Conservation (phyloP, 2,888 invertebrate species). For the Diaperis boleti region DNA sequence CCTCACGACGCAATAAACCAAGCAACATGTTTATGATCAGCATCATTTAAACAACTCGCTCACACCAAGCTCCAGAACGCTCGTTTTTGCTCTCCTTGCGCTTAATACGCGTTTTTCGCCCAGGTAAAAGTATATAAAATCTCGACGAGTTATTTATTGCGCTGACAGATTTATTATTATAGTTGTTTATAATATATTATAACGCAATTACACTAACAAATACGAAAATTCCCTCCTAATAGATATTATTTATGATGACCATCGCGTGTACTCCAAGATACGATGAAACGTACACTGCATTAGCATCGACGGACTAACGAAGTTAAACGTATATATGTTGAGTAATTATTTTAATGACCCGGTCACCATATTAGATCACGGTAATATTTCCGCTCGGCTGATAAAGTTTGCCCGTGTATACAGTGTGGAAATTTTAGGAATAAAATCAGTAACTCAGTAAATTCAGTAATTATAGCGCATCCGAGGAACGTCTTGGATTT, state of each 20-base stretch:
- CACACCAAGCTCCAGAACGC: not conserved
- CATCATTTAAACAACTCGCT: constrained; percentile 11
- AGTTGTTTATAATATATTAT: constrained; percentile 22
- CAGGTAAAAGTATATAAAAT: not conserved
- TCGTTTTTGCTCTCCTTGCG: not conserved
- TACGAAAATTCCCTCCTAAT: constrained; percentile 25
- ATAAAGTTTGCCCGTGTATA: too few species aligned
- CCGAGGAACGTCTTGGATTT: too few species aligned
- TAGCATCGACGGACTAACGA: constrained; percentile 21
- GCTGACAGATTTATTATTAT: constrained; percentile 21
- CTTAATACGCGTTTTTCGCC: constrained; percentile 13
- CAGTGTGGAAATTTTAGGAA: too few species aligned
- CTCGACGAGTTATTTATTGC: not conserved
- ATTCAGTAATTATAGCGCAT: too few species aligned
- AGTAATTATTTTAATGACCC: constrained; percentile 28
- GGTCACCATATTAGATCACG: constrained; percentile 29
- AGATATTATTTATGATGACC: constrained; percentile 27
- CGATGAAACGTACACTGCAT: constrained; percentile 16
- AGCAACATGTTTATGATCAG: constrained; percentile 7
- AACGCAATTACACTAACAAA: constrained; percentile 24
- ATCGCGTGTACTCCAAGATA: constrained; percentile 22
- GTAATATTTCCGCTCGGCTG: constrained; percentile 24
- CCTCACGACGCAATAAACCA: constrained; percentile 2
- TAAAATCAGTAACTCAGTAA: too few species aligned
- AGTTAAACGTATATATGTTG: constrained; percentile 13